Percentiles rank a stretch among this genome's conserved stretches.
Evolutionary conservation across 2,797 vertebrate species (phyloP).

Genomic region (Alexandromys oeconomus): DNA sequence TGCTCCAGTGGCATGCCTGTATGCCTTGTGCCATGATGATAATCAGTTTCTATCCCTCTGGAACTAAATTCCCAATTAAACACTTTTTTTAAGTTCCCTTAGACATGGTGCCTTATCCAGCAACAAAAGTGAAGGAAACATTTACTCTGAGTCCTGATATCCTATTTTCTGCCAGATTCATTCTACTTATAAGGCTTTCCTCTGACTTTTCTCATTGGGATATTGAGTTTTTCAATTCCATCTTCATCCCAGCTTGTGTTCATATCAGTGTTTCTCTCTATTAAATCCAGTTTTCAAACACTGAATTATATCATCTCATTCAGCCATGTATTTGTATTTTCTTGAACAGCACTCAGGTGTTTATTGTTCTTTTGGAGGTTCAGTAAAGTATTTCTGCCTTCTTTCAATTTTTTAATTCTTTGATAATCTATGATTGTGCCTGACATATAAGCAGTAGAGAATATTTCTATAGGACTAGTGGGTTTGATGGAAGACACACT

Average conservation of each 20-base stretch:
- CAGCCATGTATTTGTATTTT: neutral
- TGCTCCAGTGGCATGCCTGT: neutral
- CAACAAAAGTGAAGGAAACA: neutral
- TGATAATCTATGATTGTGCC: neutral
- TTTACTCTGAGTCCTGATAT: neutral
- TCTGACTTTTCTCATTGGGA: neutral
- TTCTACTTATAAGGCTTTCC: neutral
- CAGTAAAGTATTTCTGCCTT: neutral
- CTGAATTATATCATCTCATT: too few species aligned
- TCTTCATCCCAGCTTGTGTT: neutral
- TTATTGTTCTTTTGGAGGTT: neutral
- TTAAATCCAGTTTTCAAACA: neutral
- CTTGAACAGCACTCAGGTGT: neutral
- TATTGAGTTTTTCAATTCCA: neutral
- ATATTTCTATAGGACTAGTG: too few species aligned
- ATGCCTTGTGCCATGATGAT: neutral
- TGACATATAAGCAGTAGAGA: neutral
- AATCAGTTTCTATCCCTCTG: neutral
- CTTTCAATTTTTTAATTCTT: neutral
- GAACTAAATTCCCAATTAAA: neutral
- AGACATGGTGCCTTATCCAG: neutral
- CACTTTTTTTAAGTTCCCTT: neutral
- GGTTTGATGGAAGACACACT: neutral
- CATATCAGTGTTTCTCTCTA: neutral
- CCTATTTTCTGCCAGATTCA: neutral